Percentiles rank a stretch among this genome's conserved stretches.
phyloP scores from a whole-genome alignment of 1,140 invertebrate species.

The Helicorthomorpha holstii region DNA sequence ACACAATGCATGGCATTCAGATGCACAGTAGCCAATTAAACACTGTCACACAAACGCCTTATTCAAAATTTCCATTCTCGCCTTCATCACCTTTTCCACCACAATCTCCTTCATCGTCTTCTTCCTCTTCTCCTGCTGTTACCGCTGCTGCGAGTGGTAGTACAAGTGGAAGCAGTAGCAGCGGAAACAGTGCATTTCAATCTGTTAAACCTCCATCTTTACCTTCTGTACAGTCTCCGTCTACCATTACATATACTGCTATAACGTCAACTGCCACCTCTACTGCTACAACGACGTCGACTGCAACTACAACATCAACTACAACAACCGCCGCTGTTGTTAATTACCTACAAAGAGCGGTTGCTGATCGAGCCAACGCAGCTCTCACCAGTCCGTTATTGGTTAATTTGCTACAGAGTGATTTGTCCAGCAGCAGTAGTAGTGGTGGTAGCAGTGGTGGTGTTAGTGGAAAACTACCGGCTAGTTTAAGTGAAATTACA shows the following conservation, averaged over 20 bases:
- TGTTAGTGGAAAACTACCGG: slow-evolving; percentile 19
- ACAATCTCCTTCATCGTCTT: too few species aligned
- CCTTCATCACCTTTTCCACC: slow-evolving; percentile 13
- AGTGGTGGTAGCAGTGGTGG: slow-evolving; percentile 11
- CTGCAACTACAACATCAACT: slow-evolving; percentile 1
- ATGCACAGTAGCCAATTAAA: slow-evolving; percentile 6
- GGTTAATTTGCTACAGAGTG: slow-evolving; percentile 52
- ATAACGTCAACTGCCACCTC: slow-evolving; percentile 3
- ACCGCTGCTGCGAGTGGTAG: too few species aligned
- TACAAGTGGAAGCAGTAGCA: slow-evolving; percentile 40
- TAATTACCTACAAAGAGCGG: slow-evolving; percentile 4
- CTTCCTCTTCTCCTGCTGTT: too few species aligned
- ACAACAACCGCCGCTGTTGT: background rate
- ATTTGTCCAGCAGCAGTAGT: slow-evolving; percentile 10
- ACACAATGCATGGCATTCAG: slow-evolving; percentile 26
- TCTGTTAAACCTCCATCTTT: slow-evolving; percentile 38
- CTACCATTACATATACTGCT: slow-evolving; percentile 15
- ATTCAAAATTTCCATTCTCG: slow-evolving; percentile 4
- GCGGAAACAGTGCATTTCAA: slow-evolving; percentile 80
- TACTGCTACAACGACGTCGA: slow-evolving; percentile 2
- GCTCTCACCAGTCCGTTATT: slow-evolving; percentile 72
- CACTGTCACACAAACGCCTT: slow-evolving; percentile 6
- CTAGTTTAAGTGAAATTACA: background rate
- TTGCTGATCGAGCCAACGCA: slow-evolving; percentile 14
- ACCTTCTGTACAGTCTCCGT: slow-evolving; percentile 20